Evolutionary conservation across 35 echinoderm and acorn worm genomes (phyloP).

Genomic region (Ophiothrix spiculata): DNA sequence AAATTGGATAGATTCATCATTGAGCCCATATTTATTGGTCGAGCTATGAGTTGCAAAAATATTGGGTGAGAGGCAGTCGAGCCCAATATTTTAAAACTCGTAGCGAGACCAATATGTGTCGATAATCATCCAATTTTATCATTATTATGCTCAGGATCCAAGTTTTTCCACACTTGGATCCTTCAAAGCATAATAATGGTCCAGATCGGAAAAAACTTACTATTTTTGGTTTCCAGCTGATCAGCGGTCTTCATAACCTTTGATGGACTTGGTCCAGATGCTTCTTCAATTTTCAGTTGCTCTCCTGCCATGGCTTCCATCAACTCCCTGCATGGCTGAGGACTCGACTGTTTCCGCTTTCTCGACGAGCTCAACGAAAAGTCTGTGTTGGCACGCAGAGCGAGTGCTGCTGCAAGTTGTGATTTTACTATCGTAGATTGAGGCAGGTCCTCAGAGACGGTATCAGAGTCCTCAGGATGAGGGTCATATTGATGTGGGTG

Average conservation of each 20-base stretch:
- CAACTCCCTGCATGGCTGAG: conserved; percentile 41
- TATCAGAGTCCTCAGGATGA: not conserved
- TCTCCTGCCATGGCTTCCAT: not conserved
- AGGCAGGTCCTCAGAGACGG: not conserved
- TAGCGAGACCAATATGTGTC: too few species aligned
- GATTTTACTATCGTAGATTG: conserved; percentile 3
- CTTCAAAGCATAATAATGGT: too few species aligned
- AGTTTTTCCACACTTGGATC: too few species aligned
- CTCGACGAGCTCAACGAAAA: not conserved
- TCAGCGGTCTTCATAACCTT: not conserved
- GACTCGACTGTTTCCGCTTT: conserved; percentile 57
- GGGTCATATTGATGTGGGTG: conserved; percentile 7
- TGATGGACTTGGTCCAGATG: not conserved
- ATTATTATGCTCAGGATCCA: too few species aligned
- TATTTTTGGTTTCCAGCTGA: not conserved
- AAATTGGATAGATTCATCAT: too few species aligned
- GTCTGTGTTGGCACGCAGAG: not conserved
- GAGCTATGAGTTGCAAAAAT: too few species aligned
- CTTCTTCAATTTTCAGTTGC: not conserved
- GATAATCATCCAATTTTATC: too few species aligned
- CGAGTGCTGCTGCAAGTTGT: not conserved
- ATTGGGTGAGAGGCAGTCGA: too few species aligned
- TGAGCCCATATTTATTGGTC: too few species aligned
- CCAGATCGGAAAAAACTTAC: too few species aligned
- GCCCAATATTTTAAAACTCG: too few species aligned